Evolutionary conservation across 1,140 invertebrate species (phyloP).

Genomic region (Caerostris extrusa): DNA sequence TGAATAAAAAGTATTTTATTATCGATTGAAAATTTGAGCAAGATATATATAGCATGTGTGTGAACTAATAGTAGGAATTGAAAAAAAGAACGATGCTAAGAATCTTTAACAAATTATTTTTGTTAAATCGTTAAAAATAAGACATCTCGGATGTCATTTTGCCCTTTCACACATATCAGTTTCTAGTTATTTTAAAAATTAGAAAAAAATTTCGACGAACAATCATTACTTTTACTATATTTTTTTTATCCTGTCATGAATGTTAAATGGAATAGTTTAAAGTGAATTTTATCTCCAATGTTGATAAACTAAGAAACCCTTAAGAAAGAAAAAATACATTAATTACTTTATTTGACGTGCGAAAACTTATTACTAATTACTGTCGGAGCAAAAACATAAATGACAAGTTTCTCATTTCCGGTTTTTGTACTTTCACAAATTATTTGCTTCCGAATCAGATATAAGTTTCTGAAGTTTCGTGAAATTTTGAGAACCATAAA

Average conservation of each 20-base stretch:
- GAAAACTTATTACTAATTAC: not conserved
- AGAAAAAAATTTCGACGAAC: no score
- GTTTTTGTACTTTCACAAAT: not conserved
- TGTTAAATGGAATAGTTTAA: not conserved
- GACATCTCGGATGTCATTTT: no score
- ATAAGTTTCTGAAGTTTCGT: not conserved
- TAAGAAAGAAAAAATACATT: not conserved
- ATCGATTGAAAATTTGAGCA: no score
- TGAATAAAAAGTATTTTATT: no score
- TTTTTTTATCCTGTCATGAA: not conserved
- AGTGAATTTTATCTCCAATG: not conserved
- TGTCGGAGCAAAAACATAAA: not conserved
- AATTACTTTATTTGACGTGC: slow-evolving; percentile 23
- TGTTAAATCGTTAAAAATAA: no score
- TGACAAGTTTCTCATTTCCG: not conserved
- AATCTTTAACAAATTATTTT: no score
- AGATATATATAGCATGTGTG: no score
- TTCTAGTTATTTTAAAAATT: no score
- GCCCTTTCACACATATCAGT: no score
- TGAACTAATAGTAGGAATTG: no score
- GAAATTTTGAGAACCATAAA: not conserved
- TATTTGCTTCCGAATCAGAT: not conserved
- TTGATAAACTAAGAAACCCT: not conserved
- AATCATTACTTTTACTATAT: no score
- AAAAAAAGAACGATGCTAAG: no score